Evolutionary conservation across 1,140 invertebrate species (phyloP).

Genomic region (Ceratosolen fusciceps): DNA sequence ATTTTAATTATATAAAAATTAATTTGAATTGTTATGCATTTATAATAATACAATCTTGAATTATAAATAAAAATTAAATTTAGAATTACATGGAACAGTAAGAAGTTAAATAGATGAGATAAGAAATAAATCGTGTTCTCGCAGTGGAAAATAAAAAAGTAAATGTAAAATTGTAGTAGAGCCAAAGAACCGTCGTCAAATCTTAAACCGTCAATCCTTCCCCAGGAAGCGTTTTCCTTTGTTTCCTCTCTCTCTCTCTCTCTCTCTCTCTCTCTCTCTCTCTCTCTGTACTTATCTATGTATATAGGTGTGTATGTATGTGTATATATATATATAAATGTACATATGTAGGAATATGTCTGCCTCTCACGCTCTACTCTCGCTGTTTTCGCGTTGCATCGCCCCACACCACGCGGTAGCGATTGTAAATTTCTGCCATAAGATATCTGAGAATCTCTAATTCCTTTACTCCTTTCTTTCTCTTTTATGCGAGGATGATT

Average conservation of each 20-base stretch:
- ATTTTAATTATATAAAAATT: too few relatives aligned
- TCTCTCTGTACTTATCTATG: neutral
- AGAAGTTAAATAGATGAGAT: too few relatives aligned
- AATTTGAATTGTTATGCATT: too few relatives aligned
- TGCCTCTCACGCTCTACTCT: neutral
- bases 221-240: slow-evolving; percentile 6
- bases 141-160: too few relatives aligned
- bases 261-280: neutral
- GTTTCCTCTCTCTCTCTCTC: neutral
- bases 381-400: neutral
- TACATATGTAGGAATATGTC: too few relatives aligned
- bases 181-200: neutral
- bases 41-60: too few relatives aligned
- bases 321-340: too few relatives aligned
- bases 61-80: too few relatives aligned
- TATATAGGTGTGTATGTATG: too few relatives aligned
- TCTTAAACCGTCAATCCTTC: slow-evolving; percentile 10
- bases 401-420: slow-evolving; percentile 27
- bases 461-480: slow-evolving; percentile 21
- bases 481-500: slow-evolving; percentile 53
- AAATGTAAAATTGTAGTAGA: neutral
- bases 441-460: slow-evolving; percentile 38
- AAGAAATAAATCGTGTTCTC: too few relatives aligned
- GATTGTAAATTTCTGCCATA: slow-evolving; percentile 34
- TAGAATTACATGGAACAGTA: too few relatives aligned